Evolutionary conservation across 2,888 invertebrate genomes (phyloP).

Genomic region (Drosophila tanythrix): DNA sequence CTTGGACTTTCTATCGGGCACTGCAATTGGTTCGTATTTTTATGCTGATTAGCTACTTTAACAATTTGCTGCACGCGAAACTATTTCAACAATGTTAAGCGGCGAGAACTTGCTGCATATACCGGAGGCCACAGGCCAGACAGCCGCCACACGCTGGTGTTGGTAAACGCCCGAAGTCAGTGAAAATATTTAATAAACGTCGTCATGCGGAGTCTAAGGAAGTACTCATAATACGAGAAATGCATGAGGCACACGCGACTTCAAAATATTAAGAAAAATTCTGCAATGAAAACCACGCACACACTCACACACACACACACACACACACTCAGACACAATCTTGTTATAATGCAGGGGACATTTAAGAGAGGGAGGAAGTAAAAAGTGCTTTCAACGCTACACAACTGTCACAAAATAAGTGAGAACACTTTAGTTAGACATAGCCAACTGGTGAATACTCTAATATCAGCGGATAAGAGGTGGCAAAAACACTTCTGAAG

Average conservation of each 20-base stretch:
- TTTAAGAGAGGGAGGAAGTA: slow-evolving; percentile 27
- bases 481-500: neutral
- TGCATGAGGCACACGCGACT: slow-evolving; percentile 68
- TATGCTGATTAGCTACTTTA: slow-evolving; percentile 74
- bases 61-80: slow-evolving; percentile 76
- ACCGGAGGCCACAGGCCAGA: slow-evolving; percentile 30
- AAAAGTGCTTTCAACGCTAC: slow-evolving; percentile 44
- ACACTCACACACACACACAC: slow-evolving; percentile 16
- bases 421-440: neutral
- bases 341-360: slow-evolving; percentile 69
- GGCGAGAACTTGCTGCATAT: slow-evolving; percentile 61
- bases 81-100: slow-evolving; percentile 63
- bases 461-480: neutral
- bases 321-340: slow-evolving; percentile 19
- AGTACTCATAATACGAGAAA: slow-evolving; percentile 52
- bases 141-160: slow-evolving; percentile 30
- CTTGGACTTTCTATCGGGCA: slow-evolving; percentile 11
- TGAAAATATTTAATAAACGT: slow-evolving; percentile 64
- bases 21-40: slow-evolving; percentile 59
- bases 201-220: slow-evolving; percentile 32
- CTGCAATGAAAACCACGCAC: slow-evolving; percentile 48
- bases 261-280: slow-evolving; percentile 64
- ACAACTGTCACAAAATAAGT: slow-evolving; percentile 17
- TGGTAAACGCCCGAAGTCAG: slow-evolving; percentile 37
- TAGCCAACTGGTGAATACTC: neutral